phyloP scores from a whole-genome alignment of 2,888 invertebrate genomes.

The Meteorus cinctellus region DNA sequence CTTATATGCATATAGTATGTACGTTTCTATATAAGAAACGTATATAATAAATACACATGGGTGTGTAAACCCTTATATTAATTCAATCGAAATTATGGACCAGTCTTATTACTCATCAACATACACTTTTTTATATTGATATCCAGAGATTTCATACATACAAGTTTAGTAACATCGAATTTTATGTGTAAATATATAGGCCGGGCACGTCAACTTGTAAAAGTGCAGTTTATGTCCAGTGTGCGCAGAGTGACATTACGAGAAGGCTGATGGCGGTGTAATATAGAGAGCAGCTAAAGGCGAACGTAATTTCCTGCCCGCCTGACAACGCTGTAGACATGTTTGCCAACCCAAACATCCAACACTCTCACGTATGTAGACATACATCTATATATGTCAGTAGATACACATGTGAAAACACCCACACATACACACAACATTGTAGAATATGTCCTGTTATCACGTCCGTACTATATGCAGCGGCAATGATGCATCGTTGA shows the following conservation, averaged over 20 bases:
- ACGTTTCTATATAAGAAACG: background rate
- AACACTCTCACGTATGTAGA: slow-evolving; percentile 26
- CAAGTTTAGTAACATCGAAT: background rate
- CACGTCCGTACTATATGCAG: slow-evolving; percentile 23
- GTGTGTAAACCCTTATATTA: slow-evolving; percentile 4
- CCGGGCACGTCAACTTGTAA: background rate
- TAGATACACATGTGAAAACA: background rate
- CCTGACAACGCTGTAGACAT: slow-evolving; percentile 70
- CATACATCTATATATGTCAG: background rate
- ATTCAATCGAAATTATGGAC: slow-evolving; percentile 31
- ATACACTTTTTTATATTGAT: background rate
- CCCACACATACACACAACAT: slow-evolving; percentile 50
- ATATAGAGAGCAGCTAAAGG: slow-evolving; percentile 72
- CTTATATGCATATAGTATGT: background rate
- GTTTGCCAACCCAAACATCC: slow-evolving; percentile 70
- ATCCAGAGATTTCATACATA: background rate
- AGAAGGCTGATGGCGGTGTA: slow-evolving; percentile 60
- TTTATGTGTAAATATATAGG: background rate
- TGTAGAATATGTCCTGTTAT: slow-evolving; percentile 49
- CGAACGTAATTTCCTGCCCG: slow-evolving; percentile 73
- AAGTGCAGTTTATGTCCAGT: background rate
- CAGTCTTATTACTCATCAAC: background rate
- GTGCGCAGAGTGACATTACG: slow-evolving; percentile 9
- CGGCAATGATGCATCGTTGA: slow-evolving; percentile 35
- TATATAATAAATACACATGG: background rate